These are phyloP conservation scores for Rhinogobius similis DNA, from an alignment of 2,113 vertebrate genomes.

Conservation along the genomic window DNA sequence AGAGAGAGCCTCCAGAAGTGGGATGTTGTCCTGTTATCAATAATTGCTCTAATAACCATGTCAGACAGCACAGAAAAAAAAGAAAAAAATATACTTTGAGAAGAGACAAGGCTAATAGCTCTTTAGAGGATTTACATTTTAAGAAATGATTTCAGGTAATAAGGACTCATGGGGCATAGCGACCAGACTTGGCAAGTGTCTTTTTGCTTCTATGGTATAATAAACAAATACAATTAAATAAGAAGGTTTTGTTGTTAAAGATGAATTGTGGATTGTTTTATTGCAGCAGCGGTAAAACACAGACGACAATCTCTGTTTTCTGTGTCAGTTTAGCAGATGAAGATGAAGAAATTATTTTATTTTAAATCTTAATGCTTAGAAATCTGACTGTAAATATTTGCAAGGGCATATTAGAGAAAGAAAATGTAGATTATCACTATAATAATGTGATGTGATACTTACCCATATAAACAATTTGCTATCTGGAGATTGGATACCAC, in stretches of 20 bases:
- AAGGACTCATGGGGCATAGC: background rate
- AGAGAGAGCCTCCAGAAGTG: constrained; percentile 64
- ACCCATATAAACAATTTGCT: too few species aligned
- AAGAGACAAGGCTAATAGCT: background rate
- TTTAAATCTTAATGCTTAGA: too few species aligned
- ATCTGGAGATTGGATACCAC: too few species aligned
- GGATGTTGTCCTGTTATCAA: constrained; percentile 72
- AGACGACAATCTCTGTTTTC: too few species aligned
- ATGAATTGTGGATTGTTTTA: background rate
- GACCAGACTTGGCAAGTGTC: background rate
- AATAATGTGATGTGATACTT: too few species aligned
- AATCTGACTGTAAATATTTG: too few species aligned
- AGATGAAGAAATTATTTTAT: too few species aligned
- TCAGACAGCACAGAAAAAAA: constrained; percentile 34
- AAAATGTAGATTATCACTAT: too few species aligned
- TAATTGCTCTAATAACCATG: constrained; percentile 82
- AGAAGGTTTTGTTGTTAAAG: background rate
- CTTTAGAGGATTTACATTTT: constrained; percentile 1
- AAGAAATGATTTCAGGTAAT: constrained; percentile 1
- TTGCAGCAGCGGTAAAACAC: background rate
- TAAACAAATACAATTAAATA: background rate
- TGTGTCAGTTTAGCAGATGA: background rate
- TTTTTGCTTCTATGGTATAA: background rate
- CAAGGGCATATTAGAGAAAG: too few species aligned
- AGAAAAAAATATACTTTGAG: constrained; percentile 3